These are phyloP conservation scores for Zaprionus capensis DNA, from an alignment of 1,140 invertebrate species.

Conservation along the genomic window DNA sequence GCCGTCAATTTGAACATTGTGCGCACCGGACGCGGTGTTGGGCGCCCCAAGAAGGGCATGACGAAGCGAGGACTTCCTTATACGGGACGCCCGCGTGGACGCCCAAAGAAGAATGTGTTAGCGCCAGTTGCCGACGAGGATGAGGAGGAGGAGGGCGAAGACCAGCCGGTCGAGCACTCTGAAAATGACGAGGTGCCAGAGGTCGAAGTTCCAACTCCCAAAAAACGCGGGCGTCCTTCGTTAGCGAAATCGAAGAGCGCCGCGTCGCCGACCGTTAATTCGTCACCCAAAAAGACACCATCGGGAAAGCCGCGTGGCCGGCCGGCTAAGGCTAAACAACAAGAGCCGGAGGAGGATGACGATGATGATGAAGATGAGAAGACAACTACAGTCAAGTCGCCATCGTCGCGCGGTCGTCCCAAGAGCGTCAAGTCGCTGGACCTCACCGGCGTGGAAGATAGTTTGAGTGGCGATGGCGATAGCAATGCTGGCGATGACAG, in stretches of 20 bases:
- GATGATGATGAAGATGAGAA: constrained; percentile 40
- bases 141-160: constrained; percentile 39
- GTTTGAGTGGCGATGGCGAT: not conserved
- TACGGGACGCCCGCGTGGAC: constrained; percentile 35
- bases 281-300: no score
- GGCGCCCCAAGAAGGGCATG: constrained; percentile 62
- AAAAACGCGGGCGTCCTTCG: constrained; percentile 64
- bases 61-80: constrained; percentile 66
- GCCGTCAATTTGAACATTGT: constrained; percentile 69
- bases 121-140: constrained; percentile 1
- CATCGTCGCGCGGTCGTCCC: constrained; percentile 30
- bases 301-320: constrained; percentile 44
- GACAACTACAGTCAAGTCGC: not conserved
- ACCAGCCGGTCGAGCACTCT: not conserved
- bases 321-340: constrained; percentile 19
- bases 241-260: not conserved
- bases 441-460: not conserved
- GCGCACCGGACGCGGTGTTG: constrained; percentile 67
- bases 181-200: constrained; percentile 9
- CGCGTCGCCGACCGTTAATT: not conserved
- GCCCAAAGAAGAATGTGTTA: constrained; percentile 22
- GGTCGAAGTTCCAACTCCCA: constrained; percentile 35
- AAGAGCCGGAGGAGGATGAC: constrained; percentile 4
- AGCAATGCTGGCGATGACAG: constrained; percentile 7
- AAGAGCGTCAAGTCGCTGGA: not conserved